Evolutionary conservation across 2,113 vertebrate species (phyloP).

Genomic region (Ctenodactylus gundi): DNA sequence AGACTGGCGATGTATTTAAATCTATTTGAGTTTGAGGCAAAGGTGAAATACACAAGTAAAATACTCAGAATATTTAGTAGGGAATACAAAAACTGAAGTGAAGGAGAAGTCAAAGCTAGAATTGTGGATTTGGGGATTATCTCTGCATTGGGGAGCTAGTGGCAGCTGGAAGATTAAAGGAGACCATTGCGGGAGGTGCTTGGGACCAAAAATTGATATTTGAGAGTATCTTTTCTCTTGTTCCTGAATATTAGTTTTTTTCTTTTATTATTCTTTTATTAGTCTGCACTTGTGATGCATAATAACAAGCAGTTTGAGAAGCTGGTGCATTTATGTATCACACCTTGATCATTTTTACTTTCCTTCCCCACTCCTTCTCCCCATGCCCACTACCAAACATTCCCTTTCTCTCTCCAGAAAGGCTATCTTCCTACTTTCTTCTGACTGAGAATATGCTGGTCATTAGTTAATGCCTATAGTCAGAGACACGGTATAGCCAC

Average conservation of each 20-base stretch:
- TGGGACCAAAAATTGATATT: not conserved
- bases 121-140: not conserved
- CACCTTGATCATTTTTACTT: too few species aligned
- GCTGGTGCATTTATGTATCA: too few species aligned
- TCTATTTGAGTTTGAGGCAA: conserved; percentile 2
- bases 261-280: too few species aligned
- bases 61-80: not conserved
- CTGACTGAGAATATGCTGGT: too few species aligned
- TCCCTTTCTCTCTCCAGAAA: too few species aligned
- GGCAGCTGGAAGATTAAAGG: not conserved
- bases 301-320: too few species aligned
- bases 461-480: not conserved
- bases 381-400: too few species aligned
- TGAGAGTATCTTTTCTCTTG: not conserved
- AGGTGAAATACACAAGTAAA: conserved; percentile 28
- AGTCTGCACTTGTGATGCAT: too few species aligned
- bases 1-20: not conserved
- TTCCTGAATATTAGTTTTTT: not conserved
- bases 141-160: not conserved
- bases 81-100: not conserved
- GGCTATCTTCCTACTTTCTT: too few species aligned
- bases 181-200: not conserved
- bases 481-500: not conserved
- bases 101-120: not conserved
- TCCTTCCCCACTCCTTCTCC: too few species aligned